phyloP scores from a whole-genome alignment of 1,140 invertebrate genomes.

The Neoseiulus cucumeris region DNA sequence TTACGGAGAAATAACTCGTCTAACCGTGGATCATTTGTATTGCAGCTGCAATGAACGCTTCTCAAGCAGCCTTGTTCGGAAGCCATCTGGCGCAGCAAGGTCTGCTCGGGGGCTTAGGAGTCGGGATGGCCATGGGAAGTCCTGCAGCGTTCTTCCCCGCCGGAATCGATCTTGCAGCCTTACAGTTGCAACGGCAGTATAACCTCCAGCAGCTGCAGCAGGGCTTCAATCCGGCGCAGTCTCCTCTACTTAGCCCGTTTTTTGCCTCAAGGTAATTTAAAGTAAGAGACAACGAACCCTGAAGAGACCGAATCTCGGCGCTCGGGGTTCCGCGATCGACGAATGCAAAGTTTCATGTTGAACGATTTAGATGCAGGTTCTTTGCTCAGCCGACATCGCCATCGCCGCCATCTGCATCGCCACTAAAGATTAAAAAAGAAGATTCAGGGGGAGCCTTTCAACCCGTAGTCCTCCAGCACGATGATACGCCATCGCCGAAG shows the following conservation, averaged over 20 bases:
- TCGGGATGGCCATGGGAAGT: background rate
- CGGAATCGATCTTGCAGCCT: background rate
- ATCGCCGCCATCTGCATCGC: background rate
- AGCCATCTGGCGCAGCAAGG: background rate
- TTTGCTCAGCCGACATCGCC: background rate
- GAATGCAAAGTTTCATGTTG: no score
- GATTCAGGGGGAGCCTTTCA: background rate
- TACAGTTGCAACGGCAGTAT: background rate
- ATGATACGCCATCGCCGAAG: constrained; percentile 6
- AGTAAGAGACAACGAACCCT: background rate
- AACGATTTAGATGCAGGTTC: no score
- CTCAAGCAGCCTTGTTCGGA: constrained; percentile 1
- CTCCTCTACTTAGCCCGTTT: constrained; percentile 2
- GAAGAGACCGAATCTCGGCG: no score
- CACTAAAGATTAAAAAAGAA: constrained; percentile 3
- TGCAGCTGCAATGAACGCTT: constrained; percentile 7
- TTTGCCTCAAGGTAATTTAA: background rate
- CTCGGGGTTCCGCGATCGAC: no score
- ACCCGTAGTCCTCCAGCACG: background rate
- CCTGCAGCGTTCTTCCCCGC: constrained; percentile 5
- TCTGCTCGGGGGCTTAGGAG: background rate
- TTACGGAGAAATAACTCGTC: no score
- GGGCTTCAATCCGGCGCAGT: constrained; percentile 4
- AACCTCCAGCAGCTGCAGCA: constrained; percentile 5
- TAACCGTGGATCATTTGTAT: background rate